These are phyloP conservation scores for Vollenhovia emeryi DNA, from an alignment of 1,140 invertebrate species.

Conservation along the genomic window DNA sequence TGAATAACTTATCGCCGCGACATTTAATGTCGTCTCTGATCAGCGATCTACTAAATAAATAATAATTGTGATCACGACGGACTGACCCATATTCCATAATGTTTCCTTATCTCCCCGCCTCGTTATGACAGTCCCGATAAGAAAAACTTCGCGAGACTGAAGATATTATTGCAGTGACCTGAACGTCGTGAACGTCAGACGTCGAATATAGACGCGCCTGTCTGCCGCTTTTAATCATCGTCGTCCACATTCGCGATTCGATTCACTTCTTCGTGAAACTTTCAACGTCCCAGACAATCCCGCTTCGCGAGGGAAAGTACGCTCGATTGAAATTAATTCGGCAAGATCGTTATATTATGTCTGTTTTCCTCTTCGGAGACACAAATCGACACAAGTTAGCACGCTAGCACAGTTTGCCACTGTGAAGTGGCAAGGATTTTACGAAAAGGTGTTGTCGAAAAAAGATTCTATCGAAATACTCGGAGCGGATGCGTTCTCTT, in stretches of 20 bases:
- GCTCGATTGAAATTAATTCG: not conserved
- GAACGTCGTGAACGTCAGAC: not conserved
- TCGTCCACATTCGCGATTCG: not conserved
- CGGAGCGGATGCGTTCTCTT: too few relatives aligned
- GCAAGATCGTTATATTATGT: not conserved
- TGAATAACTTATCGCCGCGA: not conserved
- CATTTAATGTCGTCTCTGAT: not conserved
- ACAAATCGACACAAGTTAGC: too few relatives aligned
- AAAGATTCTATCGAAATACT: too few relatives aligned
- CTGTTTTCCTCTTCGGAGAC: too few relatives aligned
- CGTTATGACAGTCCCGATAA: not conserved
- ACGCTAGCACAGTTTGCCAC: too few relatives aligned
- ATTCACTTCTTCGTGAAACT: not conserved
- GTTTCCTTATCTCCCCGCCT: slow-evolving; percentile 21
- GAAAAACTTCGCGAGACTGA: not conserved
- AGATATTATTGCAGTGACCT: not conserved
- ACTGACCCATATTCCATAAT: slow-evolving; percentile 15
- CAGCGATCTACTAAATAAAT: slow-evolving; percentile 24
- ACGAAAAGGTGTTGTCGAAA: too few relatives aligned
- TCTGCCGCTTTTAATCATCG: not conserved
- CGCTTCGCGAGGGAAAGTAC: not conserved
- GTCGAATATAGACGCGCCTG: not conserved
- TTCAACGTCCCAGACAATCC: not conserved
- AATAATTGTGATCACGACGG: slow-evolving; percentile 17
- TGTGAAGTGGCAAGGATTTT: too few relatives aligned